Percentiles rank a stretch among this genome's conserved stretches.
These are phyloP conservation scores for Acrocephalus arundinaceus DNA, from an alignment of 2,113 vertebrate genomes.

Conservation along the genomic window DNA sequence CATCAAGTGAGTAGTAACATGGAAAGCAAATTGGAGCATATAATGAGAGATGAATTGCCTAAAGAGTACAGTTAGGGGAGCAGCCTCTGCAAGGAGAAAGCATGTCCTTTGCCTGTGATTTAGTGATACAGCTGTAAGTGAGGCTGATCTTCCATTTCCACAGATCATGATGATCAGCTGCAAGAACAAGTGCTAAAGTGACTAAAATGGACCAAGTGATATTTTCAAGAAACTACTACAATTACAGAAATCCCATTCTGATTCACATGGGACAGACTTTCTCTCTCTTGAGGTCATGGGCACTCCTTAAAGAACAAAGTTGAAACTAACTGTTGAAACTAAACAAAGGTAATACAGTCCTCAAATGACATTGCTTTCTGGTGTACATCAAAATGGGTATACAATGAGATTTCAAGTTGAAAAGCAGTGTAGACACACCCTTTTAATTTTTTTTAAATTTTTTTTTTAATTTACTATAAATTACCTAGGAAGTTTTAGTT, in stretches of 20 bases:
- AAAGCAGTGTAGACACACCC: not conserved
- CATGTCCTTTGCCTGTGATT: not conserved
- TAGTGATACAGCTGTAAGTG: conserved; percentile 14
- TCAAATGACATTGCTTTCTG: not conserved
- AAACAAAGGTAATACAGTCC: not conserved
- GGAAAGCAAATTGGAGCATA: conserved; percentile 34
- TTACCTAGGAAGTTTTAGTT: not conserved
- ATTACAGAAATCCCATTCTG: not conserved
- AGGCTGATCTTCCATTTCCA: conserved; percentile 1
- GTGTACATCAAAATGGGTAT: not conserved
- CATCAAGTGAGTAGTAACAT: conserved; percentile 12
- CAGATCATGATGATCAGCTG: not conserved
- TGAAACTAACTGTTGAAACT: not conserved
- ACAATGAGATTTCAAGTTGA: not conserved
- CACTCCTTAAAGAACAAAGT: not conserved
- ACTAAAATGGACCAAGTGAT: not conserved
- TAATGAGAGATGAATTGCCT: conserved; percentile 21
- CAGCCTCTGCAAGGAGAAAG: conserved; percentile 8
- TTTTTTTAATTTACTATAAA: not conserved
- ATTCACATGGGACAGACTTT: not conserved
- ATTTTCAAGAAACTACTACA: not conserved
- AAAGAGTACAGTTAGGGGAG: not conserved
- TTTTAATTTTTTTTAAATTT: not conserved
- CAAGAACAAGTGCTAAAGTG: not conserved
- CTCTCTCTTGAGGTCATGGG: not conserved